Evolutionary conservation across 2,797 vertebrate species (phyloP), one percentile per base, ranked within the genome.

Genomic region (Gallinago solitaria): DNA sequence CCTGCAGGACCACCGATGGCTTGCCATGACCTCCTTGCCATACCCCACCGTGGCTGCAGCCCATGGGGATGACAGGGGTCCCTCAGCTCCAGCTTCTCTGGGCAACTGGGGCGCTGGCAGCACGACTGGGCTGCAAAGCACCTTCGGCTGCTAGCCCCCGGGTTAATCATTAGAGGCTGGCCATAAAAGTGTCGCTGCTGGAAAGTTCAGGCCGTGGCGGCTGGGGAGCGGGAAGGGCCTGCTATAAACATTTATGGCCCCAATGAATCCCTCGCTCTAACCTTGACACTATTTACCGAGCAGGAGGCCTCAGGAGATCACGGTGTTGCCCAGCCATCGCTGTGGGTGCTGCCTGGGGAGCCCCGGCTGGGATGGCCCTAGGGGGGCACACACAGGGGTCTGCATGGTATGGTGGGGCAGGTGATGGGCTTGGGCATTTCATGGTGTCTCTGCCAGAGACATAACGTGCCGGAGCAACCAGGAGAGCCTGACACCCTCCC

Each of bases 281-380:
- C 97, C 96, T 98, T 98, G 97, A 97, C 95, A 96, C 97, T 97
- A 93, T 97, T 97, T 97, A 74, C 92, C 16, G 7, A 95, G 90
- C 77, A 64, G 94, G 95, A 97, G 93, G 92, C 93, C 93, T 94
- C 25, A 21, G 93, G 68, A 92, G 90, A 90, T 97, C 97, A 96
- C 7, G 63, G 95, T 80, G 92, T 17, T 92, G 78, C 82, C 85
- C 69, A 85, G 73, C 78, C 94, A 85, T 90, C 0, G 0, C 37
- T 19, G 37, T 35, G 88, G 88, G 65, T 76, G 79, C 84, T 82
- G 91, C 23, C n/a, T 1, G 3, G 43, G 63, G 74, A 81, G 24
- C 48, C 35, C 4, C 0, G 27, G 59, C 33, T 68, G 68, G 53
- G 75, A 9, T 83, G 91, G 77, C 18, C 65, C 50, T 2, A 1